Evolutionary conservation across 2,113 vertebrate genomes (phyloP).

Genomic region (Amia ocellicauda): DNA sequence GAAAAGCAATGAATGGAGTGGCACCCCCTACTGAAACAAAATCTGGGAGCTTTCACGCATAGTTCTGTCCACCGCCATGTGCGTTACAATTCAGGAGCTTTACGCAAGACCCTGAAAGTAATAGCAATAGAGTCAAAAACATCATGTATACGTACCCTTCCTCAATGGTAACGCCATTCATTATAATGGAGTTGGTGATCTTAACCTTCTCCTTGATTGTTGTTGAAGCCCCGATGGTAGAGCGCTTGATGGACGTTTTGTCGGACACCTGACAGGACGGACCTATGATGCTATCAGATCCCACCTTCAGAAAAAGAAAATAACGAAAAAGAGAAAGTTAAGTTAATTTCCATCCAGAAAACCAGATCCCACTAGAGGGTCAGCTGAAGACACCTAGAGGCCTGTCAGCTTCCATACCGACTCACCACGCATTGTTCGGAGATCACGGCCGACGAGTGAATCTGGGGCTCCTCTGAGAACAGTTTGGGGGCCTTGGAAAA

Average conservation of each 20-base stretch:
- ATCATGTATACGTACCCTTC: constrained; percentile 96
- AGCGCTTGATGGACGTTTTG: constrained; percentile 88
- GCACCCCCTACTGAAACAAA: no score
- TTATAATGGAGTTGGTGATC: constrained; percentile 90
- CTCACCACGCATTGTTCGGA: constrained; percentile 80
- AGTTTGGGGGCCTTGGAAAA: constrained; percentile 76
- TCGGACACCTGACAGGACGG: constrained; percentile 80
- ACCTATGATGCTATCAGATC: constrained; percentile 86
- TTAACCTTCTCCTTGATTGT: constrained; percentile 83
- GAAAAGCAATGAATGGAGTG: no score
- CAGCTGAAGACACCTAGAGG: neutral
- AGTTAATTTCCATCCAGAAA: neutral
- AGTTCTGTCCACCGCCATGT: no score
- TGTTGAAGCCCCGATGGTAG: constrained; percentile 78
- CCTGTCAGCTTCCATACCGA: neutral
- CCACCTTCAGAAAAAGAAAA: constrained; percentile 64
- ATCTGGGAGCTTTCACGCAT: no score
- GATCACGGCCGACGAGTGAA: constrained; percentile 80
- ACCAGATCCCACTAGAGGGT: neutral
- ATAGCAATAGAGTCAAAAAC: no score
- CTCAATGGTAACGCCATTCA: constrained; percentile 90
- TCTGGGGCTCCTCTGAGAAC: constrained; percentile 77
- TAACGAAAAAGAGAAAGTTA: neutral
- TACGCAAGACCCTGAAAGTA: no score
- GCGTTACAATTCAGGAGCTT: no score